Conservation (phyloP, 2,888 invertebrate genomes). For the Andrena haemorrhoa region DNA sequence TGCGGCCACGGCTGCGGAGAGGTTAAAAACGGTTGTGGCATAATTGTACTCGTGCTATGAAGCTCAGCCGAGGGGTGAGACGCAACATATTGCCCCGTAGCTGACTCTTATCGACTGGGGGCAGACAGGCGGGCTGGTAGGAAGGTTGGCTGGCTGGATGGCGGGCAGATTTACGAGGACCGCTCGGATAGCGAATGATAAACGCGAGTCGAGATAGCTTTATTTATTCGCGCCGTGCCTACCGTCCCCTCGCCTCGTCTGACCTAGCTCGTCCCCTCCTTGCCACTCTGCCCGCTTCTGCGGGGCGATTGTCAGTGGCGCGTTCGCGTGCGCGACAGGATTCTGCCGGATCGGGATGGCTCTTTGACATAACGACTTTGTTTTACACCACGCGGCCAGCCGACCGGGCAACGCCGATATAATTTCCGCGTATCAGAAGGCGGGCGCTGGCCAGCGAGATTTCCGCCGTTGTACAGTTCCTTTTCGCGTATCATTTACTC, state of each 20-base stretch:
- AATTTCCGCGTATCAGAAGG: slow-evolving; percentile 32
- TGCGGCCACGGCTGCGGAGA: slow-evolving; percentile 21
- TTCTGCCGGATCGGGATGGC: slow-evolving; percentile 46
- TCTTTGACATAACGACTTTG: slow-evolving; percentile 63
- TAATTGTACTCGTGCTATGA: slow-evolving; percentile 72
- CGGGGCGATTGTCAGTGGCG: slow-evolving; percentile 64
- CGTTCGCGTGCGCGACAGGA: slow-evolving; percentile 44
- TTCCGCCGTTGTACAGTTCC: slow-evolving; percentile 25
- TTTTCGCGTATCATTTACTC: slow-evolving; percentile 40
- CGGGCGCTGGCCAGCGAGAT: neutral
- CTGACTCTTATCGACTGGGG: slow-evolving; percentile 80
- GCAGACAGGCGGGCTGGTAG: slow-evolving; percentile 78
- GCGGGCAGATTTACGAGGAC: slow-evolving; percentile 86
- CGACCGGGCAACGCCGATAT: slow-evolving; percentile 17
- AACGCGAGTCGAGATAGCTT: slow-evolving; percentile 87
- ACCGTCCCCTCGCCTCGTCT: slow-evolving; percentile 67
- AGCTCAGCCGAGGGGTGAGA: slow-evolving; percentile 73
- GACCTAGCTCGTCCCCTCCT: slow-evolving; percentile 37
- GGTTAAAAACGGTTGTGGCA: slow-evolving; percentile 64
- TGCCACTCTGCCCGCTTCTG: slow-evolving; percentile 54
- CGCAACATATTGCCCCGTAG: slow-evolving; percentile 80
- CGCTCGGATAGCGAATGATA: slow-evolving; percentile 87
- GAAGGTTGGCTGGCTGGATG: slow-evolving; percentile 76
- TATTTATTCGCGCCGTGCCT: slow-evolving; percentile 87
- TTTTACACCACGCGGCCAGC: slow-evolving; percentile 54